Base-by-base conservation (phyloP, 64 coral and sea anemone species). In the Montipora efflorescens region DNA sequence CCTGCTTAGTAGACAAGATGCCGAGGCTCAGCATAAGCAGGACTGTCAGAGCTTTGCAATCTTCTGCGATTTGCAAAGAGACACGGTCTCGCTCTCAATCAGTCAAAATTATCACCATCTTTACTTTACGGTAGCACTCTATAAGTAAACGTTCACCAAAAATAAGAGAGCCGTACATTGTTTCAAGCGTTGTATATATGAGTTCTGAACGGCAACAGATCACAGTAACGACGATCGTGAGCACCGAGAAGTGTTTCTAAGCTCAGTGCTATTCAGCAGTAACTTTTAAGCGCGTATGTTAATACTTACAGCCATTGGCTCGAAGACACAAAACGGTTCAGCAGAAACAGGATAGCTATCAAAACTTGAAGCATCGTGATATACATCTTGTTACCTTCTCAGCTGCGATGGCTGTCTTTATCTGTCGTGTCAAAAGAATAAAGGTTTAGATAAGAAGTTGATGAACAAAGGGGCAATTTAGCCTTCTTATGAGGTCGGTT, bases 301-400 rank as follows among this genome's bases (percentile, higher is more conserved):
- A 13, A 76, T 89, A 89, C 87, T 89, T 89, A 89, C 87, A 89
- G 74, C 87, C 87, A 89, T 52, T 89, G 87, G 5, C 87, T 89
- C 51, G 87, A 53, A 14, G 50, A 44, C 13, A 89, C 87, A n/a
- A 36, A 69, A 44, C 73, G 28, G 19, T 67, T 48, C 14, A 89
- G 14, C 5, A 59, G 5, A 59, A 89, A 89, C 48, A 77, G 21
- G 19, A 79, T 11, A 13, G 76, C 72, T 7, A 89, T 7, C 72
- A 89, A 19, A n/a, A 89, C 16, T 11, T 77, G 23, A n/a, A 77
- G 4, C 19, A 43, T 61, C 74, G 36, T 77, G 72, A 89, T 44
- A 18, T 77, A 2, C n/a, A 53, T 48, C 25, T 25, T 77, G 13
- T 77, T 59, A 59, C 18, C 36, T 89, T 52, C 87, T 45, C 14